These are phyloP conservation scores for Enteromius unitaeniatus DNA, from an alignment of 2,797 vertebrate genomes.

Conservation along the genomic window DNA sequence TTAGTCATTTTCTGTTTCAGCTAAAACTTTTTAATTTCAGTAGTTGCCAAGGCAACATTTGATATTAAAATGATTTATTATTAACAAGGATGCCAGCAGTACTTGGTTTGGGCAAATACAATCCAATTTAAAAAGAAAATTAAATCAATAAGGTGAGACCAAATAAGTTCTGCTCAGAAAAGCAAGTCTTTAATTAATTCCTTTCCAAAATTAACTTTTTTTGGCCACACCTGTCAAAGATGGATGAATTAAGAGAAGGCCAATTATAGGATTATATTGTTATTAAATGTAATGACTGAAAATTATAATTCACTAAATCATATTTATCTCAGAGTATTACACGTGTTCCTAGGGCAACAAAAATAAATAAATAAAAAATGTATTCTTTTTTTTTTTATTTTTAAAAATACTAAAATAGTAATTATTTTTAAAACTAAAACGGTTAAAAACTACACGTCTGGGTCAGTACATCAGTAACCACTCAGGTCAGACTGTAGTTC, in stretches of 20 bases:
- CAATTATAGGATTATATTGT: not conserved
- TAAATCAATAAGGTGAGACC: not conserved
- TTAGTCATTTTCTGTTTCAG: not conserved
- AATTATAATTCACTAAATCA: not conserved
- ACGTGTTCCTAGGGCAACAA: not conserved
- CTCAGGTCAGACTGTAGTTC: not conserved
- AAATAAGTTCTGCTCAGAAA: not conserved
- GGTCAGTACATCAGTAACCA: not conserved
- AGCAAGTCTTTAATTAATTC: not conserved
- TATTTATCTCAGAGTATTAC: not conserved
- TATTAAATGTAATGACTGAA: not conserved
- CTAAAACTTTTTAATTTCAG: not conserved
- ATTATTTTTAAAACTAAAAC: not conserved
- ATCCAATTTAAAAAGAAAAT: slow-evolving; percentile 4
- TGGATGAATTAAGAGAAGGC: not conserved
- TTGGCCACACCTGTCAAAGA: not conserved
- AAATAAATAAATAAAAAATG: too few species aligned
- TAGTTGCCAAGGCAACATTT: not conserved
- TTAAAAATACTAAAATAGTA: too few species aligned
- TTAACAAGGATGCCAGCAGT: not conserved
- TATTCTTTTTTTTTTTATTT: too few species aligned
- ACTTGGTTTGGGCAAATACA: not conserved
- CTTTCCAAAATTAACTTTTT: not conserved
- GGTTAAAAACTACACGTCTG: not conserved
- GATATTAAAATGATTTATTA: not conserved